phyloP scores from a whole-genome alignment of 1,140 invertebrate species.

The Stegodyphus mimosarum region DNA sequence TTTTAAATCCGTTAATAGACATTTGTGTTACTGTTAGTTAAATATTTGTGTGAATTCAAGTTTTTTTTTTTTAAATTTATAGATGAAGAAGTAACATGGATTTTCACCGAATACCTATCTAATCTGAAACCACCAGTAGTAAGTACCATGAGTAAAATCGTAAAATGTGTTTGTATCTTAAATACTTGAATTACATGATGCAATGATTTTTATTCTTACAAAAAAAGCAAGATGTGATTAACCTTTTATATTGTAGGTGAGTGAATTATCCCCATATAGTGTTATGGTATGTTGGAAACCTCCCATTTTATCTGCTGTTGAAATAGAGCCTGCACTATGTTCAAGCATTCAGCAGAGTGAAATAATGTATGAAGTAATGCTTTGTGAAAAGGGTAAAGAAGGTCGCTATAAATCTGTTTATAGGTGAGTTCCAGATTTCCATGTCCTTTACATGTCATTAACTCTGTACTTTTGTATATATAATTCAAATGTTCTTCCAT shows the following conservation, averaged over 20 bases:
- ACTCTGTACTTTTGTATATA: neutral
- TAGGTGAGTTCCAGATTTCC: neutral
- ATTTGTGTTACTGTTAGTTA: too few relatives aligned
- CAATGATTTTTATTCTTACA: too few relatives aligned
- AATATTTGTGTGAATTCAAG: too few relatives aligned
- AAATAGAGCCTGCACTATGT: conserved; percentile 68
- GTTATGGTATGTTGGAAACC: conserved; percentile 82
- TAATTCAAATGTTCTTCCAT: neutral
- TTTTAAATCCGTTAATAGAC: too few relatives aligned
- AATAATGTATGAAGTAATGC: conserved; percentile 80
- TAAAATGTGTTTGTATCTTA: too few relatives aligned
- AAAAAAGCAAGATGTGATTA: too few relatives aligned
- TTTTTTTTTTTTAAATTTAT: neutral
- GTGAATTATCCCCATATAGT: conserved; percentile 80
- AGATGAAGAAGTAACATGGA: conserved; percentile 54
- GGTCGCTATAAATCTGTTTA: conserved; percentile 78
- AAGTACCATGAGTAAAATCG: neutral
- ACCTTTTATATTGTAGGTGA: conserved; percentile 72
- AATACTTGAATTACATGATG: too few relatives aligned
- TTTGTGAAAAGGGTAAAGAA: conserved; percentile 81
- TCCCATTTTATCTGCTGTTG: conserved; percentile 74
- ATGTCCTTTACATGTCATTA: neutral
- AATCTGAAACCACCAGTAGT: conserved; percentile 43
- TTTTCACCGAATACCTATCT: conserved; percentile 38
- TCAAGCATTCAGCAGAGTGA: conserved; percentile 71